Evolutionary conservation across 2,113 vertebrate species (phyloP), one percentile per base, ranked within the genome.

Genomic region (Cynocephalus volans): DNA sequence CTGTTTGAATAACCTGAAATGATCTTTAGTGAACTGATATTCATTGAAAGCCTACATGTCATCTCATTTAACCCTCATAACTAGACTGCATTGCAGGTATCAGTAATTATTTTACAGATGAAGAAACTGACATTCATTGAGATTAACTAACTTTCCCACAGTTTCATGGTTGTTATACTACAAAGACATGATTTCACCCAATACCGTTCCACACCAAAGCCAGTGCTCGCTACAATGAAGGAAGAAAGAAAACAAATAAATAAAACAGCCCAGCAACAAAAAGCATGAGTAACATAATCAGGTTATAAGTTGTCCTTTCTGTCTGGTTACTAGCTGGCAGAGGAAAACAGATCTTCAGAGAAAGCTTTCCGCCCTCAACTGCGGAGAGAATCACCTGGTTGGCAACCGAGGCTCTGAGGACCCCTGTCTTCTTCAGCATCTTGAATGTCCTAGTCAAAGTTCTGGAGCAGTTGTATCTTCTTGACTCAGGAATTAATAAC

Each of bases 371-470:
- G 15, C 15, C 56, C 62, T 75, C 28, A 4, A 0, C 0, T 0
- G 1, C 64, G 5, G 52, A 24, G 36, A 67, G 17, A 12, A 60
- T 98, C 97, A 98, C 98, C 98, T 97, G 92, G 23, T 15, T 80
- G 41, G 14, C 31, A 41, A 24, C 8, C 70, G 9, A 92, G 45
- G 56, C 52, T 92, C 83, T 5, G 58, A 41, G 11, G 84, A 67
- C 58, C 58, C 31, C 31, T 62, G 70, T 19, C 79, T 96, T 96
- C 83, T 26, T 60, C 56, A 4, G 86, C 1, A 3, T 96, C 36
- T 64, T 17, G 21, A 87, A 62, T 58, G 52, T 83, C 76, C 48
- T 48, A 4, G 64, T 24, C 17, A 33, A 72, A 10, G 26, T 52
- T 73, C 84, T 48, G 24, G 31, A 24, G 33, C 65, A 90, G 45